phyloP scores from a whole-genome alignment of 2,888 invertebrate genomes.

The Tinea semifulvella region DNA sequence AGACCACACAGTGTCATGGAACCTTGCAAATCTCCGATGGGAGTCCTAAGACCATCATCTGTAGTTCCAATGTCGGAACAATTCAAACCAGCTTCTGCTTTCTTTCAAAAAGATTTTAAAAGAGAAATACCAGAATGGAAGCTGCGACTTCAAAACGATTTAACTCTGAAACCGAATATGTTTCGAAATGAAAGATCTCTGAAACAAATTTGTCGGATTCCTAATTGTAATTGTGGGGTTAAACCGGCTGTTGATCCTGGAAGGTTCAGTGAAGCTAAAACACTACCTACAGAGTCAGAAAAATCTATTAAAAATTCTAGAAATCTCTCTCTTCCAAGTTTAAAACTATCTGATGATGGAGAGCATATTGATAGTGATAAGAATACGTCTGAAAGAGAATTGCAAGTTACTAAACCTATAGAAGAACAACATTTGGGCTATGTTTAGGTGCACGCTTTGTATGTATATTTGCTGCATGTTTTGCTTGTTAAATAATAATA shows the following conservation, averaged over 20 bases:
- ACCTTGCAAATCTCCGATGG: constrained; percentile 38
- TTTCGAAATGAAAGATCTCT: constrained; percentile 42
- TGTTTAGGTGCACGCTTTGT: constrained; percentile 36
- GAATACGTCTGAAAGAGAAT: constrained; percentile 43
- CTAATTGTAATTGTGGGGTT: constrained; percentile 52
- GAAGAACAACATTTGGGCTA: constrained; percentile 68
- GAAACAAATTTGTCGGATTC: constrained; percentile 46
- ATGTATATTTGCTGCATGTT: background rate
- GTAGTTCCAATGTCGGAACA: constrained; percentile 56
- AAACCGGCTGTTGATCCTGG: constrained; percentile 30
- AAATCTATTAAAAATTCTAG: constrained; percentile 42
- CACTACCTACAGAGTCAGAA: constrained; percentile 42
- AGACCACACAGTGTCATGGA: constrained; percentile 58
- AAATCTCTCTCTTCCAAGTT: constrained; percentile 53
- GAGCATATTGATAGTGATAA: constrained; percentile 31
- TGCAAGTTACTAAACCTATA: constrained; percentile 41
- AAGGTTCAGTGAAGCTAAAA: constrained; percentile 43
- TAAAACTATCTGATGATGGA: constrained; percentile 39
- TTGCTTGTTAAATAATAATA: background rate
- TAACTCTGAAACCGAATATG: constrained; percentile 30
- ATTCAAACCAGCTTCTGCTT: constrained; percentile 50
- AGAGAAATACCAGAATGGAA: constrained; percentile 54
- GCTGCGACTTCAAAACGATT: constrained; percentile 43
- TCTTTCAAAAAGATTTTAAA: constrained; percentile 32
- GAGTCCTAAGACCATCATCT: constrained; percentile 46